Evolutionary conservation across 1,140 invertebrate species (phyloP), one percentile per base, ranked within the genome.

Genomic region (Nautilus pompilius): DNA sequence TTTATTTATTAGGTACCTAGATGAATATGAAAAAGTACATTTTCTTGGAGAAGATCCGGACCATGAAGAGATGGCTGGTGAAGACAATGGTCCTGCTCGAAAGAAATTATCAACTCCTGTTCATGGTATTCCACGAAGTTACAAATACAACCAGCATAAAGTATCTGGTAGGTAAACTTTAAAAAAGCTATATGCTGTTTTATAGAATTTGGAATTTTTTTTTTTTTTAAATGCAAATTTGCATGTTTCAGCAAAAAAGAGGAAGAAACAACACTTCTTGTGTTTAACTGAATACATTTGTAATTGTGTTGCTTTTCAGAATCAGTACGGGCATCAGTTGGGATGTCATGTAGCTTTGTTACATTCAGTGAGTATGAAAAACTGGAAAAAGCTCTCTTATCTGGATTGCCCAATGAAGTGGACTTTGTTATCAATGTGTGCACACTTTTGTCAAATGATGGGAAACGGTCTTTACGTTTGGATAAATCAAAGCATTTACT

Each of bases 351-450:
- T 22, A 84, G 90, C 68, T 80, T 94, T 29, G 90, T 91, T 67
- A 89, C 89, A 68, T 85, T 89, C 46, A 90, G 89, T 15, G 91
- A 93, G 57, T 95, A 96, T 75, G 91, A 94, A 70, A 90, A 91
- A 70, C 84, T 99, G 15, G 88, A 92, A 24, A 85, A 96, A 30
- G 96, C 96, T 0, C 84, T 99, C 6, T 81, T 96, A 22, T 95
- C 93, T 34, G 96, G 96, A 1, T 85, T 99, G 70, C 96, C 96
- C 17, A 99, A 99, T 82, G 97, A 99, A 84, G 93, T 99, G 78
- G 96, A 99, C 80, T 96, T 99, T 84, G 95, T 95, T 3, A 90
- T 99, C 58, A 98, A 99, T 82, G 92, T 98, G 0, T 97, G 95
- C 80, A 96, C 93, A 0, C 84, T 99, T 54, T 84, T 99, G 65